phyloP scores from a whole-genome alignment of 2,113 vertebrate species.

The Tragelaphus buxtoni region DNA sequence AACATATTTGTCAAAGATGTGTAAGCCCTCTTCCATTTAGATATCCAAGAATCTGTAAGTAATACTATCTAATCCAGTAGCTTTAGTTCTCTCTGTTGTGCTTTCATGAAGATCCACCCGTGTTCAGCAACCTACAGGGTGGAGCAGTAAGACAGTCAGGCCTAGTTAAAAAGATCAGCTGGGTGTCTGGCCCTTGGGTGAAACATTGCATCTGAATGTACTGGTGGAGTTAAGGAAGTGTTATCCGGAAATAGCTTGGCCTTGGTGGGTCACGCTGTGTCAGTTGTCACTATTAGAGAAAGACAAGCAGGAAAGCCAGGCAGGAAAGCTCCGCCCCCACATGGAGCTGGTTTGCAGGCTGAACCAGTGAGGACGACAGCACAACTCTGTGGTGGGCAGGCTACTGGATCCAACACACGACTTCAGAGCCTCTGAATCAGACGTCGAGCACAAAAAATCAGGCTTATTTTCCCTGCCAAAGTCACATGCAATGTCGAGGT shows the following conservation, averaged over 20 bases:
- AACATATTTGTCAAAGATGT: not conserved
- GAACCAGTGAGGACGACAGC: not conserved
- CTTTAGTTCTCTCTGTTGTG: not conserved
- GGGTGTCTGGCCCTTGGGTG: not conserved
- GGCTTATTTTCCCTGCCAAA: not conserved
- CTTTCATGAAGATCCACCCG: not conserved
- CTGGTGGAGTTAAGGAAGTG: not conserved
- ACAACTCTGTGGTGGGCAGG: not conserved
- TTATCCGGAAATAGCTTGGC: not conserved
- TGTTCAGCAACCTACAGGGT: not conserved
- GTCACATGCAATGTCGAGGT: constrained; percentile 1
- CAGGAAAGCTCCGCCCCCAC: not conserved
- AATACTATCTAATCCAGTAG: not conserved
- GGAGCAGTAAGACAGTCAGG: constrained; percentile 11
- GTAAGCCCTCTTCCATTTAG: not conserved
- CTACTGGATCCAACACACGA: not conserved
- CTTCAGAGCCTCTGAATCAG: constrained; percentile 18
- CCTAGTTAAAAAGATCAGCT: not conserved
- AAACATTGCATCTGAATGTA: not conserved
- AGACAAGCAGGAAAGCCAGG: not conserved
- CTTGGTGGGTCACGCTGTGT: not conserved
- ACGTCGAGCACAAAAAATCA: not conserved
- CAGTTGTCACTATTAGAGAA: not conserved
- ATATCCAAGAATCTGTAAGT: not conserved
- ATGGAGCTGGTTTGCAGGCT: not conserved